Evolutionary conservation across 2,113 vertebrate genomes (phyloP), one percentile per base, ranked within the genome.

Genomic region (Tor tambroides): DNA sequence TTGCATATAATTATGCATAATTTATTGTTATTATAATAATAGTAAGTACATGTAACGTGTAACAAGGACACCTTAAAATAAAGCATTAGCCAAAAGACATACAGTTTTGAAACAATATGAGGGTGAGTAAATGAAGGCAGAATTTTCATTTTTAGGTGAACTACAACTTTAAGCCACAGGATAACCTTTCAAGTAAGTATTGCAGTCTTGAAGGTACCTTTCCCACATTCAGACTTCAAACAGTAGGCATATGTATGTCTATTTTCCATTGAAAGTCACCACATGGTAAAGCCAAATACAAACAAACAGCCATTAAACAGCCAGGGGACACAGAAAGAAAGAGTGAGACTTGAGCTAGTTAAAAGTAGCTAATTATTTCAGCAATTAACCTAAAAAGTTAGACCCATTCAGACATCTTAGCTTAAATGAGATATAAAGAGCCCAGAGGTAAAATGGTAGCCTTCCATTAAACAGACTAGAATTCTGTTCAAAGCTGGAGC

Each of bases 401-500:
- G 35, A 72, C 10, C 8, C 69, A 72, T 41, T 72, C 9, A 80
- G 19, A 59, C 6, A n/a, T 38, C 30, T 32, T 35, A 15, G 5
- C 2, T 0, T 38, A 41, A 12, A 41, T 4, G 10, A 72, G 32
- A 38, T 35, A 15, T 38, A 61, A 59, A 59, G 4, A 61, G 21
- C 9, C 30, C 76, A 11, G 76, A n/a, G 30, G 11, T 23, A 56
- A 80, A 80, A 59, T 35, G 9, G 30, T 38, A 14, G 51, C 77
- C 15, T 80, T 80, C 77, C 1, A 80, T 78, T 9, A 61, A 41
- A 61, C 35, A 3, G 21, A 56, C 28, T 56, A 23, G 9, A 56
- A 79, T 35, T 56, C 3, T 87, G 9, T 84, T 87, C 43, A 84
- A 43, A 43, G 41, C 41, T 43, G 41, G 38, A 86, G n/a, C 38